A percentile compares a stretch with the other conserved stretches of the same genome.
phyloP scores from a whole-genome alignment of 2,797 vertebrate genomes.

The Eulemur albifrons region DNA sequence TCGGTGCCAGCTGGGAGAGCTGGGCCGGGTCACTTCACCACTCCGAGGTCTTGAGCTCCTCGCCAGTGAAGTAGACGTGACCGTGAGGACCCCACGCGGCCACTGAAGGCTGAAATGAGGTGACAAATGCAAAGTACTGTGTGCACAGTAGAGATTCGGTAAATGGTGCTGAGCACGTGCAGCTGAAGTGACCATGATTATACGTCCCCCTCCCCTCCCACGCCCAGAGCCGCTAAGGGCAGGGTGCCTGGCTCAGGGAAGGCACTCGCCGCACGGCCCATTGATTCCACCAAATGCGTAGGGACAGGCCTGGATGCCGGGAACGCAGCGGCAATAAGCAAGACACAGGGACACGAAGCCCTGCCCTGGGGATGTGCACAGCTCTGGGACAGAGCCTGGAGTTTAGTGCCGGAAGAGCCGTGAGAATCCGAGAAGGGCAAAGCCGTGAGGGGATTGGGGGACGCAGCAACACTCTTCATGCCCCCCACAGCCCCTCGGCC shows the following conservation, averaged over 20 bases:
- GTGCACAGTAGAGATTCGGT: not conserved
- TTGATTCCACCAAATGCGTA: not conserved
- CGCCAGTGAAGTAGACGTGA: fast-evolving
- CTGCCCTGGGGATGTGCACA: not conserved
- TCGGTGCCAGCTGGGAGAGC: too few species aligned
- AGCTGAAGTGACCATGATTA: fast-evolving
- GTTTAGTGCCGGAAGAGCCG: not conserved
- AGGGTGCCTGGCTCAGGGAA: not conserved
- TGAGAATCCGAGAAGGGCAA: not conserved
- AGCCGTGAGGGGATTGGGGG: fast-evolving
- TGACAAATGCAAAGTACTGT: not conserved
- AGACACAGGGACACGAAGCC: not conserved
- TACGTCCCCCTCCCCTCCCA: fast-evolving
- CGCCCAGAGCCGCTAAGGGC: not conserved
- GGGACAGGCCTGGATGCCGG: not conserved
- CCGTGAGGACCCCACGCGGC: not conserved
- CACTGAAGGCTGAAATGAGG: not conserved
- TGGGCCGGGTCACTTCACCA: not conserved
- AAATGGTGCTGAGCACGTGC: fast-evolving
- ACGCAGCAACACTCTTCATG: fast-evolving
- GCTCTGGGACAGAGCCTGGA: not conserved
- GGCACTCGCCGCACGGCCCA: not conserved
- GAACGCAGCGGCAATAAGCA: not conserved
- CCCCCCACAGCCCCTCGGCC: not conserved
- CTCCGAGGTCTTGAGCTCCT: not conserved